Conservation (phyloP, 2,888 invertebrate genomes). For the Brachypalpus laphriformis region DNA sequence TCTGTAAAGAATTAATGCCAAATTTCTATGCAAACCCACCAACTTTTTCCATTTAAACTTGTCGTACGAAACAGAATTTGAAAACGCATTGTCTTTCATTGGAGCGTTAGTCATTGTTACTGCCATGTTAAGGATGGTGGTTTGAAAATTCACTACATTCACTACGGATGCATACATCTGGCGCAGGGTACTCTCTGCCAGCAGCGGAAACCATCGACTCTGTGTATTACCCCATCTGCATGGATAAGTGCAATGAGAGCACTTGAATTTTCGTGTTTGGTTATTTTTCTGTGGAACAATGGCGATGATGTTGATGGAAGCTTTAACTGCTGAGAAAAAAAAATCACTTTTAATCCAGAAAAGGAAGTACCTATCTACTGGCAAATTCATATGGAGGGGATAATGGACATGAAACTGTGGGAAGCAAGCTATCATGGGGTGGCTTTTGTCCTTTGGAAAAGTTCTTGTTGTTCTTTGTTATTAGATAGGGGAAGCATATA, state of each 20-base stretch:
- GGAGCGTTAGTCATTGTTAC: constrained; percentile 2
- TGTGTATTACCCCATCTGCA: background rate
- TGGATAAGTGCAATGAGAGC: too few species aligned
- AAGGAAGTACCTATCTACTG: background rate
- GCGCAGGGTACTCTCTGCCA: background rate
- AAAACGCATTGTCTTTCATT: constrained; percentile 12
- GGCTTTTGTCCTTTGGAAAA: background rate
- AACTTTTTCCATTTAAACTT: constrained; percentile 23
- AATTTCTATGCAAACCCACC: background rate
- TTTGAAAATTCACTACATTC: constrained; percentile 1
- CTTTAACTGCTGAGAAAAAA: background rate
- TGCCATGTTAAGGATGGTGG: constrained; percentile 11
- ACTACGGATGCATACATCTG: background rate
- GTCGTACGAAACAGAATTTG: constrained; percentile 1
- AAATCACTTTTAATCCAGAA: background rate
- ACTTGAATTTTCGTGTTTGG: background rate
- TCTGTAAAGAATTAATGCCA: background rate
- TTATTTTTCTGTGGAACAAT: background rate
- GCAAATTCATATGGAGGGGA: background rate
- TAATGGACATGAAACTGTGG: background rate
- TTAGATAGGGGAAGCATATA: background rate
- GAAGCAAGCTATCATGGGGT: background rate
- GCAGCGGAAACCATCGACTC: background rate
- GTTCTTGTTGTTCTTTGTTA: background rate
- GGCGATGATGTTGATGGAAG: background rate